Evolutionary conservation across 2,113 vertebrate species (phyloP), one percentile per base, ranked within the genome.

Genomic region (Gnathochromis pfefferi): DNA sequence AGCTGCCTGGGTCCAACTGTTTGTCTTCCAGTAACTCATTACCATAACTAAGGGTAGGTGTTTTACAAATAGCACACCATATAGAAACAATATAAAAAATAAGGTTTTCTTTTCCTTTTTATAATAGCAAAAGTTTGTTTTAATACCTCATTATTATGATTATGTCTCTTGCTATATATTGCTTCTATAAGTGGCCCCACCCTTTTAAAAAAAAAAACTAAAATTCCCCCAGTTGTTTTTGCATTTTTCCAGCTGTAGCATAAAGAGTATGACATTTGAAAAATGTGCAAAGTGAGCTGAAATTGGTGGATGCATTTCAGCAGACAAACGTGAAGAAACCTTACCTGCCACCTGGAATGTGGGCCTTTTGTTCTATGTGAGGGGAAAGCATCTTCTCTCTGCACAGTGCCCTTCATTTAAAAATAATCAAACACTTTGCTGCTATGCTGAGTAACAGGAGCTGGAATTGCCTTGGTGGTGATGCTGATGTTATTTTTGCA

Each of bases 401-500:
- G 4, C 19, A 6, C 9, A 7, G 31, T 14, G 31, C 63, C 87
- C 88, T 81, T 89, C 49, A 81, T 80, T 45, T 47, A 21, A 65
- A 65, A 87, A 79, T 33, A 55, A 70, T 73, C 35, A 63, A 49
- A 82, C 47, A 16, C 58, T 7, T 19, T 9, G 45, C 81, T 35
- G 55, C 16, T 63, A 28, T 58, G 65, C 58, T 78, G 65, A 47
- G 63, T 42, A 45, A 42, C 23, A 68, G 63, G 12, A 86, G 80
- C 81, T 73, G 88, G 82, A 84, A 60, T 38, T 78, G 75, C 45
- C 87, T 65, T 31, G 80, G 55, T 80, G 80, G 58, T 35, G 85
- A 90, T 82, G 88, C 85, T 87, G 91, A 83, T 90, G 91, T 92
- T 92, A 90, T 94, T 90, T 93, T 91, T 90, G 88, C 51, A 47